Evolutionary conservation across 2,113 vertebrate species (phyloP).

Genomic region (Lontra canadensis): DNA sequence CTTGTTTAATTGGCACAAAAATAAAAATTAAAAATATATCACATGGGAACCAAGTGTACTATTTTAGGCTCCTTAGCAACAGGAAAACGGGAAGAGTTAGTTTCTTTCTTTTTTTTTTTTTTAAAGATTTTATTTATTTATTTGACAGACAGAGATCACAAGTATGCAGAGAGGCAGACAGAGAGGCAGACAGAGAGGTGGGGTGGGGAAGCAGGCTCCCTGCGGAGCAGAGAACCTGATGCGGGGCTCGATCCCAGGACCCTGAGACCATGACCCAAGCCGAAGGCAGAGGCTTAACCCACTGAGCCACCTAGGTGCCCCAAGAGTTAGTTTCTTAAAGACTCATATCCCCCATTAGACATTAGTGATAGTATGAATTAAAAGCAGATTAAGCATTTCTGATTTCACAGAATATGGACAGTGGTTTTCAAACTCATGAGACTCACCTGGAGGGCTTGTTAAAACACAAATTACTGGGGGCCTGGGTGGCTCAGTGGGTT

Average conservation of each 20-base stretch:
- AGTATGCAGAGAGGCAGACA: too few species aligned
- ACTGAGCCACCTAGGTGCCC: too few species aligned
- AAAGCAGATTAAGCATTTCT: not conserved
- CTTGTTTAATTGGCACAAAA: constrained; percentile 42
- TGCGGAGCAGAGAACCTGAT: too few species aligned
- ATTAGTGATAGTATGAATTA: not conserved
- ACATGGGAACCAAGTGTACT: constrained; percentile 7
- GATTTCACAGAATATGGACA: not conserved
- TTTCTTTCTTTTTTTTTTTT: not conserved
- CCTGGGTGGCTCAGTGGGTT: too few species aligned
- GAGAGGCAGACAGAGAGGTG: too few species aligned
- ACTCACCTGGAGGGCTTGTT: not conserved
- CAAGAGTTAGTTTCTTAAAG: constrained; percentile 20
- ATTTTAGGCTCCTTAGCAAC: constrained; percentile 42
- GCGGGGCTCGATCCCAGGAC: too few species aligned
- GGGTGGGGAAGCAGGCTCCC: too few species aligned
- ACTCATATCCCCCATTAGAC: not conserved
- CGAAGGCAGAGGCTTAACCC: too few species aligned
- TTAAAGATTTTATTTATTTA: too few species aligned
- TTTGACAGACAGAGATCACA: too few species aligned
- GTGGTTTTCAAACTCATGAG: not conserved
- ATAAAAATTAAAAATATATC: constrained; percentile 41
- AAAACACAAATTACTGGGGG: not conserved
- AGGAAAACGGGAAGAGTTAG: not conserved
- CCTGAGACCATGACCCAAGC: too few species aligned